Base-by-base conservation (phyloP, 1,140 invertebrate species). In the Acyrthosiphon pisum region DNA sequence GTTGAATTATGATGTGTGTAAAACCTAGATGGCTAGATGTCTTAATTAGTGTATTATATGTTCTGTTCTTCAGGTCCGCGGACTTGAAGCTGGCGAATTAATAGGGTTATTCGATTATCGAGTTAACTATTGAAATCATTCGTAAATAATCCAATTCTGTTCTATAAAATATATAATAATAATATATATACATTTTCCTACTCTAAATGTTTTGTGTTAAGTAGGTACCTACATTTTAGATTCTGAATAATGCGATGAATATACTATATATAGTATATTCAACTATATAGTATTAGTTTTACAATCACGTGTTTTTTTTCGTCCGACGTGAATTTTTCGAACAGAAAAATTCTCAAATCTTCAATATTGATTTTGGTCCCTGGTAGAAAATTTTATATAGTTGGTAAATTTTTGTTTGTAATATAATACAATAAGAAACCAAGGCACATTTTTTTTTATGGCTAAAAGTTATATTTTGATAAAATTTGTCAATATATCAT, bases 11-110 rank as follows among this genome's bases (percentile, higher is more conserved):
- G 6, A n/a, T 20, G 22, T 50, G 20, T 89, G 46, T 53, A 53
- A 89, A 89, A 53, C 35, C 30, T 53, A 50, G 87, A 89, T 89
- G 87, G 22, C 30, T 53, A 50, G 87, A 89, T 89, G 87, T 89
- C 87, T 89, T 89, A 89, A 88, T 88, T n/a, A 88, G 44, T 86
- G 20, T 86, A 68, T n/a, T 68, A 68, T 68, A 30, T 48, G 44
- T 86, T 86, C 44, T 86, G 30, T n/a, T 18, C 44, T 86, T 68
- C 14, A n/a, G 30, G 30, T 41, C 23, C 8, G 41, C 1, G 14
- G 41, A 30, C 14, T 1, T 30, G 26, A 30, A 86, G 26, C 30
- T 86, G 41, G 1, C 4, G 44, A 86, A 86, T 44, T 41, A 86
- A 48, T 86, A 48, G 26, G 41, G 41, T 86, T 46, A 26, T 86